Evolutionary conservation across 2,797 vertebrate genomes (phyloP), one percentile per base, ranked within the genome.

Genomic region (Macrochelys suwanniensis): DNA sequence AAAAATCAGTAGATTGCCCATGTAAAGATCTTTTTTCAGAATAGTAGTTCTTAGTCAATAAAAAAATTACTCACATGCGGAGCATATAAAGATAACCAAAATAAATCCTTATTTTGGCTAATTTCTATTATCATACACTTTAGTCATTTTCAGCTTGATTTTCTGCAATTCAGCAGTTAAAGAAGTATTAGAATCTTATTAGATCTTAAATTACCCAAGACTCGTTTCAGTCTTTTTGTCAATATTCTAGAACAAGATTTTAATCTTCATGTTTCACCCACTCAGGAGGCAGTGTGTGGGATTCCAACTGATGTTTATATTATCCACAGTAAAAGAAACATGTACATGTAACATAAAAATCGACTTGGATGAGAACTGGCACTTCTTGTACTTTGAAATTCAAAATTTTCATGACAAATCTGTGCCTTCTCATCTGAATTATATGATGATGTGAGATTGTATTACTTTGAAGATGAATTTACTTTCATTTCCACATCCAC

Each of bases 391-490:
- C 45, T 89, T 79, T 68, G 85, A 85, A 84, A 86, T 53, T 51
- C 47, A 74, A 19, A 42, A 86, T 80, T 1, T 25, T 80, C 49
- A 54, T 28, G 74, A 54, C 16, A 3, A 71, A 84, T 1, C 8
- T 87, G 47, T 88, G 78, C 78, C 25, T 82, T 87, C 61, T 87
- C 28, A 2, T 50, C 85, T 83, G 17, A 80, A 80, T 85, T 49
- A 26, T 28, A 56, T 37, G 31, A 65, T 19, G 11, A 74, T 54
- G 17, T 85, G 19, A 81, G 78, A 79, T 88, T 88, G 57, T 2
- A 7, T 88, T 78, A 87, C 42, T 85, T 90, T 25, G 91, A 91
- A 89, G 65, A 89, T 59, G 87, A 80, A 42, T 78, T 50, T 56
- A 83, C 12, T 16, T 59, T 17, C 61, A 65, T 19, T n/a, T n/a